These are phyloP conservation scores for Heliconius hortense DNA, from an alignment of 2,888 invertebrate species.

Conservation along the genomic window DNA sequence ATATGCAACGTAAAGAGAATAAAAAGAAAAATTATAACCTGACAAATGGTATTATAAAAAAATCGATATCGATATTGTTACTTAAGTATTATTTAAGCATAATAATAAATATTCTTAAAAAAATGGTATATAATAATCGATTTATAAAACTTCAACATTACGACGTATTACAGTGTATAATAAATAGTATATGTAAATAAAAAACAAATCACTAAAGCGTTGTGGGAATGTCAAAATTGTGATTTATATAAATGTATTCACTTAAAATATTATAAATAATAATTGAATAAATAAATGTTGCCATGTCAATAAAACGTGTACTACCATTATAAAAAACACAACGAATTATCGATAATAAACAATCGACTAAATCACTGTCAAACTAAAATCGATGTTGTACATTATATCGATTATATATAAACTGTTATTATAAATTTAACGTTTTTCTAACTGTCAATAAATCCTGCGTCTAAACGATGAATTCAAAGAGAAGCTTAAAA, in stretches of 20 bases:
- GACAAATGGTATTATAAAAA: neutral
- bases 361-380: constrained; percentile 11
- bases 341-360: neutral
- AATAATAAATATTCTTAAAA: constrained; percentile 3
- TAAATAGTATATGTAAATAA: neutral
- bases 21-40: neutral
- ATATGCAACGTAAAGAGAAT: neutral
- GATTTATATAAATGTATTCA: neutral
- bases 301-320: constrained; percentile 9
- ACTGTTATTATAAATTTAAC: constrained; percentile 23
- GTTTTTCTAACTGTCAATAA: constrained; percentile 23
- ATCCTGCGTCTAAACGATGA: constrained; percentile 24
- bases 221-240: constrained; percentile 22
- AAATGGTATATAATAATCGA: neutral
- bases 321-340: neutral
- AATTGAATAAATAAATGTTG: constrained; percentile 4
- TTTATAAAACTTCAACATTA: neutral
- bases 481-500: constrained; percentile 33
- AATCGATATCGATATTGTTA: constrained; percentile 6
- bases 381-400: constrained; percentile 9
- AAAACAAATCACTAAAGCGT: constrained; percentile 22
- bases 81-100: neutral
- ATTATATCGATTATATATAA: constrained; percentile 8
- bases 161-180: neutral
- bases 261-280: neutral